Percentiles rank a stretch among this genome's conserved stretches.
Conservation (phyloP, 30 jellyfish, hydroid and myxozoan genomes). For the Mastigias papua region DNA sequence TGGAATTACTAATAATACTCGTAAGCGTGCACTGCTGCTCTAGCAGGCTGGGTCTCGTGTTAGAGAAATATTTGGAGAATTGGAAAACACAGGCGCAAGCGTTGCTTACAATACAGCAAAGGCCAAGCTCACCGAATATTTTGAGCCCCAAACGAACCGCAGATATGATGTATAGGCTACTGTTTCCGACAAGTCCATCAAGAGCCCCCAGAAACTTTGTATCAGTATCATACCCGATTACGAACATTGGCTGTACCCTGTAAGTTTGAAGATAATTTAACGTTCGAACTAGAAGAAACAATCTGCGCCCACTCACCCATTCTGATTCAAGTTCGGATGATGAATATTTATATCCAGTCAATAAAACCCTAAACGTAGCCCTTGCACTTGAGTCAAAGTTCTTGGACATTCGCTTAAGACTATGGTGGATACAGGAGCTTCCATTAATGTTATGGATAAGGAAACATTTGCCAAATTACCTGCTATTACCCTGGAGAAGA, state of each 20-base stretch:
- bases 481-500: slow-evolving; percentile 8
- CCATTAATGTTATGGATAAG: slow-evolving; percentile 42
- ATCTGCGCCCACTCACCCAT: no score
- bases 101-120: neutral
- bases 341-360: slow-evolving; percentile 14
- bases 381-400: slow-evolving; percentile 28
- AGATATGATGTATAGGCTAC: slow-evolving; percentile 17
- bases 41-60: slow-evolving; percentile 34
- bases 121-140: slow-evolving; percentile 10
- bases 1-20: neutral
- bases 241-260: neutral
- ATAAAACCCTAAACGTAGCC: neutral
- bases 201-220: neutral
- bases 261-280: slow-evolving; percentile 9
- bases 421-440: slow-evolving; percentile 40
- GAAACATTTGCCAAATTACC: neutral
- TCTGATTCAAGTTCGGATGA: slow-evolving; percentile 6
- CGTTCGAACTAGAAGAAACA: neutral
- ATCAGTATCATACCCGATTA: slow-evolving; percentile 2
- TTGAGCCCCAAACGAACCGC: slow-evolving; percentile 19
- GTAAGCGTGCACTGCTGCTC: slow-evolving; percentile 7
- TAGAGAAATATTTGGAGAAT: slow-evolving; percentile 15
- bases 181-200: slow-evolving; percentile 7
- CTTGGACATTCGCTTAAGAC: neutral
- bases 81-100: neutral